These are phyloP conservation scores for Laodelphax striatellus DNA, from an alignment of 1,140 invertebrate species.

Conservation along the genomic window DNA sequence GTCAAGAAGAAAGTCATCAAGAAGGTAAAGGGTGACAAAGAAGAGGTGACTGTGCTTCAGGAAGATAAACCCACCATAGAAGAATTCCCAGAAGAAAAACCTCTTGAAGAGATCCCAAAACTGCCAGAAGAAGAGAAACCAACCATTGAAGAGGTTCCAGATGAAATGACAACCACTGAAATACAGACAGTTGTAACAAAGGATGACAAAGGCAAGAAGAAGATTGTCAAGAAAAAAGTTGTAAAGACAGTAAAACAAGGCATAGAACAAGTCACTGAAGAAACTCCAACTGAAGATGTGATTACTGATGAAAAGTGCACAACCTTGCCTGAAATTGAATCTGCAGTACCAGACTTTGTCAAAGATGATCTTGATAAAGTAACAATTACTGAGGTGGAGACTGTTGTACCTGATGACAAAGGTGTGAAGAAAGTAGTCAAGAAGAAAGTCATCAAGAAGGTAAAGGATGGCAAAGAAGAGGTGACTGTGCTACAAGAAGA, in stretches of 20 bases:
- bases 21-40: slow-evolving; percentile 21
- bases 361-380: slow-evolving; percentile 7
- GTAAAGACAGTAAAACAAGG: slow-evolving; percentile 17
- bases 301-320: slow-evolving; percentile 4
- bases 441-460: slow-evolving; percentile 23
- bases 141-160: too few species aligned
- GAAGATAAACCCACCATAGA: too few species aligned
- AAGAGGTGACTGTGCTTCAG: slow-evolving; percentile 16
- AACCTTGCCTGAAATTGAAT: slow-evolving; percentile 4
- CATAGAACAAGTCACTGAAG: slow-evolving; percentile 15
- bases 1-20: slow-evolving; percentile 26
- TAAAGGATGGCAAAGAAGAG: slow-evolving; percentile 22
- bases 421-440: slow-evolving; percentile 21
- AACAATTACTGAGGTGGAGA: slow-evolving; percentile 20
- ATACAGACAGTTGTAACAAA: background rate
- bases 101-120: too few species aligned
- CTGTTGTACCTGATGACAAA: slow-evolving; percentile 16
- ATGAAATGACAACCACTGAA: too few species aligned
- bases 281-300: slow-evolving; percentile 14
- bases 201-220: background rate
- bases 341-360: background rate
- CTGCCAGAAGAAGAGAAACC: too few species aligned
- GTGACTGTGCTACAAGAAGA: slow-evolving; percentile 12
- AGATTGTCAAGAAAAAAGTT: slow-evolving; percentile 13
- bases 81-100: too few species aligned